phyloP scores from a whole-genome alignment of 1,140 invertebrate species.

The Trissolcus basalis region DNA sequence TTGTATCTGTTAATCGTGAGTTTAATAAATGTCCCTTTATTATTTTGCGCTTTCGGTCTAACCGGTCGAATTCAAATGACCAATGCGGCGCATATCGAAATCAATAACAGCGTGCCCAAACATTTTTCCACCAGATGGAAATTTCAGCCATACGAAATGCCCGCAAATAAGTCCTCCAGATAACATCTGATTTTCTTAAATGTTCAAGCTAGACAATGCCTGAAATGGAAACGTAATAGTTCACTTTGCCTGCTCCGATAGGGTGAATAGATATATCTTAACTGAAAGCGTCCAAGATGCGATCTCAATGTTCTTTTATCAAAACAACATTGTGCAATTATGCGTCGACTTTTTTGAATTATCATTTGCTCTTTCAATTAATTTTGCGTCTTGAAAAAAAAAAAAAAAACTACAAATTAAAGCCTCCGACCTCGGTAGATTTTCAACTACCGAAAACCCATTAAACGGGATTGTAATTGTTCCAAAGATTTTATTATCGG shows the following conservation, averaged over 20 bases:
- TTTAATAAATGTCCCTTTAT: conserved; percentile 21
- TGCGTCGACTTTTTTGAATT: too few relatives aligned
- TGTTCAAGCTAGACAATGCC: conserved; percentile 39
- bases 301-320: conserved; percentile 27
- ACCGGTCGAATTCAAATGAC: not conserved
- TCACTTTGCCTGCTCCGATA: conserved; percentile 33
- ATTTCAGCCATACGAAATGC: not conserved
- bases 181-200: conserved; percentile 29
- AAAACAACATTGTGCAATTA: not conserved
- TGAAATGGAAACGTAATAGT: conserved; percentile 46
- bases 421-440: too few relatives aligned
- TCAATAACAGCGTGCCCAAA: too few relatives aligned
- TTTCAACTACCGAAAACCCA: too few relatives aligned
- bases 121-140: not conserved
- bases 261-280: conserved; percentile 43
- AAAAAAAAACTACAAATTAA: too few relatives aligned
- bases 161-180: not conserved
- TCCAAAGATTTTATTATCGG: too few relatives aligned
- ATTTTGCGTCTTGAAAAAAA: too few relatives aligned
- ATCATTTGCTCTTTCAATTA: too few relatives aligned
- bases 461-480: too few relatives aligned
- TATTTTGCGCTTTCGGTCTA: not conserved
- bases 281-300: conserved; percentile 8
- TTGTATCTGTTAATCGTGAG: conserved; percentile 36
- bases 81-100: too few relatives aligned